Evolutionary conservation across 1,140 invertebrate genomes (phyloP).

Genomic region (Acromyrmex charruanus): DNA sequence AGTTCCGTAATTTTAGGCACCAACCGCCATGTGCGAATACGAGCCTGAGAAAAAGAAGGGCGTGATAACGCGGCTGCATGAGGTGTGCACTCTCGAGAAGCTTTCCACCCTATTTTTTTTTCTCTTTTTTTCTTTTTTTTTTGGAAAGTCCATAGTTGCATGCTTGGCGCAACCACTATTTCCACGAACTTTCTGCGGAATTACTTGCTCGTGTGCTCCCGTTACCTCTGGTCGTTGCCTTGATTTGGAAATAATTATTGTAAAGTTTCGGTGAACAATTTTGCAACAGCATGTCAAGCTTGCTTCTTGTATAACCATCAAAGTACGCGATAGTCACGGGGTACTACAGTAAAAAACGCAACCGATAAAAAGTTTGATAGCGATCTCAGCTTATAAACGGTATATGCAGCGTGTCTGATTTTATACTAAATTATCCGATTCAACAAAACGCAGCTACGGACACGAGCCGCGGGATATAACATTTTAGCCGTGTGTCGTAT

Average conservation of each 20-base stretch:
- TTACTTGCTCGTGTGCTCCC: constrained; percentile 55
- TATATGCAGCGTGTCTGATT: constrained; percentile 15
- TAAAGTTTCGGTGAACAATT: constrained; percentile 35
- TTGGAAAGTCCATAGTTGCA: constrained; percentile 51
- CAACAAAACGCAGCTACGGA: not conserved
- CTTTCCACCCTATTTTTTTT: constrained; percentile 60
- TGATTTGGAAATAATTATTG: constrained; percentile 68
- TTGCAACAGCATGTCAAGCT: constrained; percentile 23
- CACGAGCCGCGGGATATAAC: not conserved
- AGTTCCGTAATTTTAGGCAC: constrained; percentile 52
- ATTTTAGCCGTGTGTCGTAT: not conserved
- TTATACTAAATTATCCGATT: constrained; percentile 36
- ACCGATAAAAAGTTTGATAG: constrained; percentile 36
- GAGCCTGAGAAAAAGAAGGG: constrained; percentile 33
- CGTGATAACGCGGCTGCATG: constrained; percentile 33
- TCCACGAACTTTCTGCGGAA: constrained; percentile 57
- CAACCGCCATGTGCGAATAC: constrained; percentile 46
- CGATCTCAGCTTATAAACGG: constrained; percentile 23
- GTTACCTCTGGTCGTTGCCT: constrained; percentile 16
- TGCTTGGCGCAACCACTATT: constrained; percentile 51
- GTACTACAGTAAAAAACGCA: not conserved
- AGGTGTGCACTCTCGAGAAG: constrained; percentile 21
- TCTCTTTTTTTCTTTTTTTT: constrained; percentile 34
- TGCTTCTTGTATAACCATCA: constrained; percentile 1
- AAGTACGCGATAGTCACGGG: constrained; percentile 25